Percentiles rank a stretch among this genome's conserved stretches.
Conservation (phyloP, 1,140 invertebrate genomes). For the Lordiphosa mommai region DNA sequence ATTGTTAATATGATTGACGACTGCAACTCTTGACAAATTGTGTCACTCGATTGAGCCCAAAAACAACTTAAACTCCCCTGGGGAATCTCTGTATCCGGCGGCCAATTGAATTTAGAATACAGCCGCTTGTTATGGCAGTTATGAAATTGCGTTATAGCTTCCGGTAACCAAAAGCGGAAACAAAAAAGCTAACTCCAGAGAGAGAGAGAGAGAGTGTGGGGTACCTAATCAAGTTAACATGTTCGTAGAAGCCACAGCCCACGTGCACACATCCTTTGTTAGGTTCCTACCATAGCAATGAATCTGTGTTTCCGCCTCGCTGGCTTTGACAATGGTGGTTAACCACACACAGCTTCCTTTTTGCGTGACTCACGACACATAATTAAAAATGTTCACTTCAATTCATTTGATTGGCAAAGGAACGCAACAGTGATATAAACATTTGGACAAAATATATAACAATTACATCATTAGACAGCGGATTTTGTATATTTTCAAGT, state of each 20-base stretch:
- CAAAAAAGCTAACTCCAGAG: conserved; percentile 19
- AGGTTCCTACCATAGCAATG: conserved; percentile 23
- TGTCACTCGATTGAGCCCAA: not conserved
- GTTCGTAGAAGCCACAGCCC: conserved; percentile 1
- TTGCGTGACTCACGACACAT: conserved; percentile 16
- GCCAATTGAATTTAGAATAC: conserved; percentile 35
- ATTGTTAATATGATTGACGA: conserved; percentile 23
- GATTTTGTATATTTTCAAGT: too few relatives aligned
- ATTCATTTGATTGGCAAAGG: conserved; percentile 36
- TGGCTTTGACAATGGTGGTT: conserved; percentile 35
- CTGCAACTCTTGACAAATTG: not conserved
- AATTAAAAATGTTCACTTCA: conserved; percentile 36
- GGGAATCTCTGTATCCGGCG: not conserved
- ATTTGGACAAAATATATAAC: conserved; percentile 15
- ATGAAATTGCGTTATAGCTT: conserved; percentile 30
- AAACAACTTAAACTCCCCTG: conserved; percentile 16
- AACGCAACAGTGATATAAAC: conserved; percentile 3
- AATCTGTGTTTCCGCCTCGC: conserved; percentile 37
- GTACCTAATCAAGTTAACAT: not conserved
- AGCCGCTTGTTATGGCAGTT: conserved; percentile 35
- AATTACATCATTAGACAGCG: too few relatives aligned
- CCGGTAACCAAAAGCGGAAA: conserved; percentile 24
- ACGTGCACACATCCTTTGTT: conserved; percentile 13
- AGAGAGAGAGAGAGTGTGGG: conserved; percentile 21
- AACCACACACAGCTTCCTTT: conserved; percentile 25